These are phyloP conservation scores for Forbesichthys agassizii DNA, from an alignment of 2,113 vertebrate genomes.

Conservation along the genomic window DNA sequence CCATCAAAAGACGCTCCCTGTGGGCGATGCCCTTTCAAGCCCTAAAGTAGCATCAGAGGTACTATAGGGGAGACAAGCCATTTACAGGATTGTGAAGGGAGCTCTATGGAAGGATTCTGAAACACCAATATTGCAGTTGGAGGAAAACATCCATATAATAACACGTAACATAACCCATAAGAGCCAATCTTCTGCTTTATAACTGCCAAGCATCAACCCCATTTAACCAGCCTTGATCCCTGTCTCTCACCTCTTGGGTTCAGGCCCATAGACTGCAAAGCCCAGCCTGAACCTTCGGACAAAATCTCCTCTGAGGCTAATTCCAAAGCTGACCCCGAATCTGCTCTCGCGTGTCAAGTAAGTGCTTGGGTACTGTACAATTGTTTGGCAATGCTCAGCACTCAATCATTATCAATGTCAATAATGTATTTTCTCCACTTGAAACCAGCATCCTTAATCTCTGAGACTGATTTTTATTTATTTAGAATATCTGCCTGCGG, in stretches of 20 bases:
- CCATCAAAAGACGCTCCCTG: too few relatives aligned
- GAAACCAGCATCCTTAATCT: conserved; percentile 23
- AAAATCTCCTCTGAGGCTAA: conserved; percentile 84
- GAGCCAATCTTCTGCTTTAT: too few relatives aligned
- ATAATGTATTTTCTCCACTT: conserved; percentile 11
- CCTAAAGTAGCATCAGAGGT: too few relatives aligned
- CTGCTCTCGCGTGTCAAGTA: conserved; percentile 87
- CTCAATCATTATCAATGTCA: conserved; percentile 29
- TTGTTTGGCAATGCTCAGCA: neutral
- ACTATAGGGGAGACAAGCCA: too few relatives aligned
- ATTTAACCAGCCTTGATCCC: neutral
- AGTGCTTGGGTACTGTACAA: conserved; percentile 45
- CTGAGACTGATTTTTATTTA: neutral
- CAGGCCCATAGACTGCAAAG: conserved; percentile 90
- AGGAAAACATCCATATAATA: too few relatives aligned
- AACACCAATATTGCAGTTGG: too few relatives aligned
- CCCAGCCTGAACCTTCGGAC: conserved; percentile 79
- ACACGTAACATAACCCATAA: too few relatives aligned
- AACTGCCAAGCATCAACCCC: too few relatives aligned
- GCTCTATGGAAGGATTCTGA: too few relatives aligned
- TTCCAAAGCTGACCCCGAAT: conserved; percentile 83
- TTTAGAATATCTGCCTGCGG: neutral
- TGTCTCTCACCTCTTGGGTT: neutral
- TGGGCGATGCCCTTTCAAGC: too few relatives aligned
- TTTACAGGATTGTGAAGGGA: too few relatives aligned